Percentiles rank a stretch among this genome's conserved stretches.
phyloP scores from a whole-genome alignment of 2,113 vertebrate species.

The Rhipidura dahli region DNA sequence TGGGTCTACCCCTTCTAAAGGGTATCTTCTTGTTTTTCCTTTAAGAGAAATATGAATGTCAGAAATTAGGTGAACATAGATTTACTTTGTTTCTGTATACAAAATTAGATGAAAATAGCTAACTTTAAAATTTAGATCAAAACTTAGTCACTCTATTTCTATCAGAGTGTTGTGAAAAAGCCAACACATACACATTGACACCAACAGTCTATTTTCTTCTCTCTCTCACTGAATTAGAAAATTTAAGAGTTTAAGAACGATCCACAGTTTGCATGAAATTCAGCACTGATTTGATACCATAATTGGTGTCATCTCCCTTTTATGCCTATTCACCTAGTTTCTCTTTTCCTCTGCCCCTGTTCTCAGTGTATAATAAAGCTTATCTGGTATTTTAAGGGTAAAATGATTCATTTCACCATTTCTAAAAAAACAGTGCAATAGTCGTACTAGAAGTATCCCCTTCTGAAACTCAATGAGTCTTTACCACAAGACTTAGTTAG shows the following conservation, averaged over 20 bases:
- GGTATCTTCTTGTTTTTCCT: not conserved
- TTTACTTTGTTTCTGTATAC: conserved; percentile 63
- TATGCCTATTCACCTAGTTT: not conserved
- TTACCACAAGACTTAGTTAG: conserved; percentile 61
- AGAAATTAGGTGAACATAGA: conserved; percentile 51
- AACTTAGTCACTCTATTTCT: not conserved
- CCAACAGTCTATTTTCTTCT: not conserved
- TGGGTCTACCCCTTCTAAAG: not conserved
- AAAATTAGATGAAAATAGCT: conserved; percentile 46
- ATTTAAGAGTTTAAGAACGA: conserved; percentile 13
- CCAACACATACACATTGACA: not conserved
- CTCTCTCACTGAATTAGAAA: conserved; percentile 17
- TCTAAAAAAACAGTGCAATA: conserved; percentile 39
- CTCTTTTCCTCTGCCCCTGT: not conserved
- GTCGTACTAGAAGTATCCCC: conserved; percentile 11
- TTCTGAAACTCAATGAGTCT: conserved; percentile 43
- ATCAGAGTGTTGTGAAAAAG: conserved; percentile 49
- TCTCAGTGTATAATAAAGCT: conserved; percentile 35
- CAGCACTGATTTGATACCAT: conserved; percentile 3
- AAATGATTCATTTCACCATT: conserved; percentile 25
- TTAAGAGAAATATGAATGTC: conserved; percentile 38
- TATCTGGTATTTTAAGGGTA: conserved; percentile 30
- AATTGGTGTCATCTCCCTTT: conserved; percentile 21
- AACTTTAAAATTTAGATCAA: conserved; percentile 30
- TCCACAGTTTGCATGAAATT: conserved; percentile 23